Evolutionary conservation across 92 coral and sea anemone genomes (phyloP), one percentile per base, ranked within the genome.

Genomic region (Heteractis magnifica): DNA sequence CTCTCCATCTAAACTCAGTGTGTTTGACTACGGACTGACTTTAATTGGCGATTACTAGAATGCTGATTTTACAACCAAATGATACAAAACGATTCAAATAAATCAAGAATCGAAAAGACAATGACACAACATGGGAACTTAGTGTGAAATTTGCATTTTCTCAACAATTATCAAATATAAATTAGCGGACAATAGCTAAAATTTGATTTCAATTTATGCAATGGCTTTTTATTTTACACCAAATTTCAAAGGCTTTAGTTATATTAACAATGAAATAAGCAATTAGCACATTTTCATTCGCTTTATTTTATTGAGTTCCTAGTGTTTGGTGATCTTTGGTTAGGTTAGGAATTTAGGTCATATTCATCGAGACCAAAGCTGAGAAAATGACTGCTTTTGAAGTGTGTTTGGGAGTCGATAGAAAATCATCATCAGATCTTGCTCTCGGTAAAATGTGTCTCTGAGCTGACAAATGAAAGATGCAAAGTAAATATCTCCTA

Each of bases 401-500:
- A 20, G 44, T 2, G 44, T 34, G 70, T 62, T 62, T 62, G 18
- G 70, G 20, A 62, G 70, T 62, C 20, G 70, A 62, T 62, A 60
- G 6, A 44, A 73, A 73, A 34, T 34, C 51, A 11, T 71, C 10
- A 6, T 71, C 14, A 9, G 44, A 23, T 21, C 16, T 13, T 13
- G 10, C 12, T 14, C 76, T 73, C 10, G 51, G 53, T 44, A 13
- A 60, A 60, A 60, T 60, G 1, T n/a, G 70, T 60, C 70, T 50
- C n/a, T 73, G 8, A 49, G 8, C 51, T 13, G 53, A 50, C 8
- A 73, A 73, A 73, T 73, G 77, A 73, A 73, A 19, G 19, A 5
- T 26, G 7, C 13, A 73, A 73, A 73, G 77, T 26, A 73, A 73
- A 73, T 73, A 73, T 19, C 77, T 73, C 12, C 41, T 73, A 73